Evolutionary conservation across 1,140 invertebrate species (phyloP), one percentile per base, ranked within the genome.

Genomic region (Drosophila paulistorum): DNA sequence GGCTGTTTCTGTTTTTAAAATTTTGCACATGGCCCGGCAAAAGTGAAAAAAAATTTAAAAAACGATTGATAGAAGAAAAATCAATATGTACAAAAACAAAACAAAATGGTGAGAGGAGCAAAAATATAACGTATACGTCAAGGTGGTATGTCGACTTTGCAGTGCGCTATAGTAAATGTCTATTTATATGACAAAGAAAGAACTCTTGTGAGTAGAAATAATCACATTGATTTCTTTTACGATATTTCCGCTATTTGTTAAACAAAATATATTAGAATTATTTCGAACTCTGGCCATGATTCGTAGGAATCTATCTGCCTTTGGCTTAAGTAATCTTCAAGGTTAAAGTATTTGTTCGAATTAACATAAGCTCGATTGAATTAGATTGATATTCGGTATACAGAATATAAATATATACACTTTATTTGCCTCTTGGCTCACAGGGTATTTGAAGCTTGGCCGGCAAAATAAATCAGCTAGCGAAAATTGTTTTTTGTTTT

Each of bases 1-100:
- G 4, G 2, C 54, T 39, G 7, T 55, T 30, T 63, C 45, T 79
- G 48, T 80, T 68, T 66, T 58, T 63, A 11, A 41, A 30, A 63
- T 45, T 73, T 70, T 73, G 79, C 79, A 87, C 82, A 87, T 87
- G 83, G 82, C 79, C 76, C 83, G 71, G 79, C 79, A 68, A 51
- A 7, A 23, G 20, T 67, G 79, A 69, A 76, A 66, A 68, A 64
- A 78, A 63, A 68, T 61, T 57, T 48, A 61, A 73, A 59, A 42
- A 55, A 59, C 37, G 10, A 39, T 39, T 39, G 10, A 65, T 70
- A 70, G 11, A 45, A 55, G 60, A 60, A 57, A 77, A 77, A 77
- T 77, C 73, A 77, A 77, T 76, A 77, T 77, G 77, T 65, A 59
- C 42, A 30, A 71, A 55, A 76, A 55, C 41, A 76, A 48, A 73